These are phyloP conservation scores for Hypomecis atomaria DNA, from an alignment of 2,888 invertebrate genomes.

Conservation along the genomic window DNA sequence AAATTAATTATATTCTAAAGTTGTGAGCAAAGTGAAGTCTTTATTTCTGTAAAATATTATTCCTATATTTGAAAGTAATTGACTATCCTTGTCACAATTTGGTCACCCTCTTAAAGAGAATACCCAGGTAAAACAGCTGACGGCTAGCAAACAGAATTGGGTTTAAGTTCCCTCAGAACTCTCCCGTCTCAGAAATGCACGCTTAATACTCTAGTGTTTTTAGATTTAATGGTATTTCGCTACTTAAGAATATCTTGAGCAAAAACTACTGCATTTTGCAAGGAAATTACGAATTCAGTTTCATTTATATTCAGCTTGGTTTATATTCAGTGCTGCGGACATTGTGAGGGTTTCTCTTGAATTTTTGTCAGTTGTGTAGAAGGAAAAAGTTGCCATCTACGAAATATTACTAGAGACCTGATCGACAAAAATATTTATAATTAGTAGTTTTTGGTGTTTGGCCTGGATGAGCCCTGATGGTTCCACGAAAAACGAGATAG, in stretches of 20 bases:
- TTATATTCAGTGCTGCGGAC: neutral
- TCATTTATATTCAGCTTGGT: constrained; percentile 17
- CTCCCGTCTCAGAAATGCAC: constrained; percentile 22
- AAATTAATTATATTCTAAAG: too few relatives aligned
- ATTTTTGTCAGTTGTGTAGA: neutral
- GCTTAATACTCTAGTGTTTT: constrained; percentile 28
- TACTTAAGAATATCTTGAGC: constrained; percentile 18
- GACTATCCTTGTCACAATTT: too few relatives aligned
- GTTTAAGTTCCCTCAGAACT: constrained; percentile 40
- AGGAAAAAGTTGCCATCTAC: neutral
- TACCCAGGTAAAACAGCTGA: constrained; percentile 47
- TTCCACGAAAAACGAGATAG: too few relatives aligned
- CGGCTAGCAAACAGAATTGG: constrained; percentile 43
- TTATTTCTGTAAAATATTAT: too few relatives aligned
- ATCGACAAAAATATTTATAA: too few relatives aligned
- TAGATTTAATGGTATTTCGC: constrained; percentile 27
- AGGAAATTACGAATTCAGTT: constrained; percentile 19
- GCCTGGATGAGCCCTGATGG: too few relatives aligned
- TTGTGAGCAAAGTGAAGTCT: too few relatives aligned
- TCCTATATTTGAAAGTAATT: too few relatives aligned
- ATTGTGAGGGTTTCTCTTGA: constrained; percentile 2
- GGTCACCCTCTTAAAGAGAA: constrained; percentile 31
- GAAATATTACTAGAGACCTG: too few relatives aligned
- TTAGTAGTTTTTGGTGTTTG: too few relatives aligned
- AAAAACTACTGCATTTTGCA: constrained; percentile 20